A percentile compares a stretch with the other conserved stretches of the same genome.
Evolutionary conservation across 1,140 invertebrate species (phyloP).

Genomic region (Scaptomyza montana): DNA sequence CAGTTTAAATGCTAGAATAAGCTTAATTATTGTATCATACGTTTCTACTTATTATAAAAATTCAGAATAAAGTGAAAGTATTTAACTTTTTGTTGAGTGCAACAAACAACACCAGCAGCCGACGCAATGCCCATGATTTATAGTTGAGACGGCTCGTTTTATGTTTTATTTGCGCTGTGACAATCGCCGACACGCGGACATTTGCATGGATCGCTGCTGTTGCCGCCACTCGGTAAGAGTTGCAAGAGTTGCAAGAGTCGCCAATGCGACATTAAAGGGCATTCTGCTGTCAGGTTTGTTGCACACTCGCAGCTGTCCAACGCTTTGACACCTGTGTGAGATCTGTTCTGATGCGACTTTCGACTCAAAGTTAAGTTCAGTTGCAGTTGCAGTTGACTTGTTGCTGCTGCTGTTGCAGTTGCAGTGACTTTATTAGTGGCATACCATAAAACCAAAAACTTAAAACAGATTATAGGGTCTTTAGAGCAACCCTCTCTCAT

Average conservation of each 20-base stretch:
- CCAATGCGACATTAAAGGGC: constrained; percentile 73
- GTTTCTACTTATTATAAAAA: too few species aligned
- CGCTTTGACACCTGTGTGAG: constrained; percentile 74
- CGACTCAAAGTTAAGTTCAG: background rate
- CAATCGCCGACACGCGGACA: constrained; percentile 67
- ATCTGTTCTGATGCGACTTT: constrained; percentile 33
- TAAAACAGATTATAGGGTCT: constrained; percentile 50
- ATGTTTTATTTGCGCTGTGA: constrained; percentile 76
- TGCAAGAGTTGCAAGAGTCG: constrained; percentile 3
- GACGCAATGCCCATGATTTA: constrained; percentile 66
- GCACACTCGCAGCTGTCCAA: constrained; percentile 55
- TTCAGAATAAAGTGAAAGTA: too few species aligned
- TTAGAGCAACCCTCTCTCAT: background rate
- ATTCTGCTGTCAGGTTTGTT: constrained; percentile 71
- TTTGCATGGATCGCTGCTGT: constrained; percentile 66
- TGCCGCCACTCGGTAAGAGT: constrained; percentile 20
- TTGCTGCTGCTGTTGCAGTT: constrained; percentile 2
- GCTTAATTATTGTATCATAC: too few species aligned
- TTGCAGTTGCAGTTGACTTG: constrained; percentile 15
- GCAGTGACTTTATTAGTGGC: constrained; percentile 34
- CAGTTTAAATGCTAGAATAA: too few species aligned
- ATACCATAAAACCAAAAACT: background rate
- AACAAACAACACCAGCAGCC: background rate
- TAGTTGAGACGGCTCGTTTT: constrained; percentile 70
- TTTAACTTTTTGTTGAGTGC: background rate